Evolutionary conservation across 2,113 vertebrate species (phyloP), one percentile per base, ranked within the genome.

Genomic region (Piaya cayana): DNA sequence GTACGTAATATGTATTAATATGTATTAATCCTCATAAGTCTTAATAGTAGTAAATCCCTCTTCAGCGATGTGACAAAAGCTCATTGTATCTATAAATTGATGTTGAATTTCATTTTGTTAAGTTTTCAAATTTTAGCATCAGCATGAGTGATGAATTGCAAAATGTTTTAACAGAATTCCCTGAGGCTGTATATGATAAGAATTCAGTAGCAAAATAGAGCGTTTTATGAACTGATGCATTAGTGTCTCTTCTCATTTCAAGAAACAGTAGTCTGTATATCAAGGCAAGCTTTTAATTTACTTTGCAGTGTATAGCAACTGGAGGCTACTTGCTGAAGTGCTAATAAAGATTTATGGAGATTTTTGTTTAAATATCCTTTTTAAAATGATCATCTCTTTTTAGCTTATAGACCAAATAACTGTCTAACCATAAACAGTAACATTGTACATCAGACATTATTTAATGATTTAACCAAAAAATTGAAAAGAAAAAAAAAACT

Each of bases 41-140:
- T 95, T 94, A 88, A 92, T 59, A 81, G 49, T 27, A 94, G 14
- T 82, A 97, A 95, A 95, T 95, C 67, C 58, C 37, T 89, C 52
- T 83, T 86, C 62, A 75, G 7, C 58, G 62, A 72, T 91, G n/a
- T 39, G 86, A 97, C 86, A 95, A 91, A 95, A 92, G 30, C 29
- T 89, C 13, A 53, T 91, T 96, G 49, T 84, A 62, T 92, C 39
- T 84, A 49, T 91, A 81, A 95, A 63, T 83, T 77, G 84, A 72
- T 72, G 15, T 36, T 82, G 34, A 70, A 68, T 65, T 89, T 79
- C 34, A 36, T 90, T 86, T 94, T 91, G 36, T 85, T 94, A 76
- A 43, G 21, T 88, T 96, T 94, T 85, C 67, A 88, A 82, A 75
- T 86, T 45, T 72, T 75, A 36, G 29, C 52, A 64, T 86, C 60